Evolutionary conservation across 2,888 invertebrate species (phyloP), one percentile per base, ranked within the genome.

Genomic region (Rotaria magnacalcarata): DNA sequence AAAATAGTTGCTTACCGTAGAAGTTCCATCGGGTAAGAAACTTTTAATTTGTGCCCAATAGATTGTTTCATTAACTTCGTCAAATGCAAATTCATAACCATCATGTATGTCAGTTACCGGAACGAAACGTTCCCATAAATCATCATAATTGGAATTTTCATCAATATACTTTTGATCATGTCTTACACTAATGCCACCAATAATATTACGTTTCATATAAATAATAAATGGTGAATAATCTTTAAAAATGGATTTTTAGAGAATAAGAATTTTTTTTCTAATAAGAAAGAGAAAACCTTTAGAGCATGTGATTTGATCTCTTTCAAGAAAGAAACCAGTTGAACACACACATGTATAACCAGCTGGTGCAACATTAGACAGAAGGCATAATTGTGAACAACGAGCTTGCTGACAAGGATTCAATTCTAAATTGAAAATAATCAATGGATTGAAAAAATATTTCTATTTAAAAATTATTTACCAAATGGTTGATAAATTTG

Each of bases 341-440:
- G 95, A 95, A 90, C 98, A 99, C 90, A 95, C 94, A 91, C 99
- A 99, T 0, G 94, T 94, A 90, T 94, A 97, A 0, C 95, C 95
- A n/a, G 88, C 88, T 1, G 89, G 87, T 0, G 92, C 91, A 85
- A 93, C 93, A 0, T 96, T 96, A 85, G 96, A 96, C 0, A 98
- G 92, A 47, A 99, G 92, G 90, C 98, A 99, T 7, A 98, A 92
- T 90, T 99, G 97, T 88, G 94, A 94, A 89, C 98, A 99, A 0
- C 93, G 92, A 0, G 93, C 92, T 67, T 92, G 92, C 24, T 91
- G 92, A 91, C 98, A 98, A 0, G 97, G 96, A 88, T 93, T 93
- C 88, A 94, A 85, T 24, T 89, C 90, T 91, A 88, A 84, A 88
- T 27, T 86, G 21, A 86, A 54, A 80, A 58, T 16, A 16, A 52